Evolutionary conservation across 2,797 vertebrate genomes (phyloP).

Genomic region (Catamblyrhynchus diadema): DNA sequence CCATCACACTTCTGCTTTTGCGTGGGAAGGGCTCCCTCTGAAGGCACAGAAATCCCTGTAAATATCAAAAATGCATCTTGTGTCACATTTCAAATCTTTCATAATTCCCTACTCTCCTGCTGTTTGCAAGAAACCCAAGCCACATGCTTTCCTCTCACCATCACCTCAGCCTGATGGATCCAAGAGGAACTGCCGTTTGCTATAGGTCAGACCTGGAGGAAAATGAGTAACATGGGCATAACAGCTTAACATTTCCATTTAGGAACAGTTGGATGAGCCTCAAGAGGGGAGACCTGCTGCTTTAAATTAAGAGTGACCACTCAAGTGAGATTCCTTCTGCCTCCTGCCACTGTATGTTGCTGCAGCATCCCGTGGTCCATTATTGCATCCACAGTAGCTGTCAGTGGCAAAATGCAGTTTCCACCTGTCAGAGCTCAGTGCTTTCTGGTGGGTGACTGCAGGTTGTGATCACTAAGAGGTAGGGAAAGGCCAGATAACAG

Average conservation of each 20-base stretch:
- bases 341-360: not conserved
- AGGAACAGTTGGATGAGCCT: not conserved
- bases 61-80: not conserved
- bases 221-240: not conserved
- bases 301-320: not conserved
- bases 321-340: not conserved
- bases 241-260: not conserved
- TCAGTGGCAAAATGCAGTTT: not conserved
- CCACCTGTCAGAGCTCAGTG: not conserved
- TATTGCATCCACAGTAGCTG: accelerated
- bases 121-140: not conserved
- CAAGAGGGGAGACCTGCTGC: not conserved
- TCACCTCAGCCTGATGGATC: not conserved
- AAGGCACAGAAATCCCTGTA: not conserved
- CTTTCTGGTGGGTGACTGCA: not conserved
- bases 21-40: not conserved
- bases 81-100: not conserved
- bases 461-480: not conserved
- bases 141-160: accelerated
- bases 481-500: not conserved
- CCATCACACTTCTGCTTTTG: not conserved
- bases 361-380: accelerated
- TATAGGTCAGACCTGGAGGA: not conserved
- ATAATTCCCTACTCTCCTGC: not conserved
- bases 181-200: not conserved